Conservation (phyloP, 2,888 invertebrate genomes). For the Eristalinus aeneus region DNA sequence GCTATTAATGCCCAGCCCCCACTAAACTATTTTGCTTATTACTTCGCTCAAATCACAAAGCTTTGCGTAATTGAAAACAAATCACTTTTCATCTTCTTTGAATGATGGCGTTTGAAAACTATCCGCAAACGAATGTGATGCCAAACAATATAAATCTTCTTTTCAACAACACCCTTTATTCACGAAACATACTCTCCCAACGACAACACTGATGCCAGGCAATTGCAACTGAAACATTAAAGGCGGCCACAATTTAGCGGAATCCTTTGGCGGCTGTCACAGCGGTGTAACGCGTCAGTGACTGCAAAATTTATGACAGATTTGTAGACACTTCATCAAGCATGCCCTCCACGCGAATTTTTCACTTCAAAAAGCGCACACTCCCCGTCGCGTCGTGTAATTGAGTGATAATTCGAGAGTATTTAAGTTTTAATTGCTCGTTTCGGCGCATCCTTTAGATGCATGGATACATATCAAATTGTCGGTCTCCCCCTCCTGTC, state of each 20-base stretch:
- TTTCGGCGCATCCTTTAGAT: slow-evolving; percentile 53
- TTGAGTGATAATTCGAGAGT: slow-evolving; percentile 76
- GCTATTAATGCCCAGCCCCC: background rate
- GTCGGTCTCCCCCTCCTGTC: slow-evolving; percentile 54
- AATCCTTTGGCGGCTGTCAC: slow-evolving; percentile 56
- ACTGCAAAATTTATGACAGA: slow-evolving; percentile 70
- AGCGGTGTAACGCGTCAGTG: slow-evolving; percentile 66
- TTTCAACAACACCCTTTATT: background rate
- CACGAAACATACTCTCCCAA: background rate
- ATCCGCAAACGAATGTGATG: background rate
- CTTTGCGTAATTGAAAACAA: background rate
- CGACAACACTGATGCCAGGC: background rate
- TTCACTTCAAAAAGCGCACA: slow-evolving; percentile 20
- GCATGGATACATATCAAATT: slow-evolving; percentile 61
- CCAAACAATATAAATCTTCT: background rate
- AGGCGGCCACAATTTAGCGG: slow-evolving; percentile 26
- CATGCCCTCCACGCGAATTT: slow-evolving; percentile 21
- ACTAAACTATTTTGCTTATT: background rate
- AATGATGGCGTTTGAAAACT: background rate
- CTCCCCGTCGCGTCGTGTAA: slow-evolving; percentile 66
- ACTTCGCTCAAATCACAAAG: background rate
- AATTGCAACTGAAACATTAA: slow-evolving; percentile 1
- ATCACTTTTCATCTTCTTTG: background rate
- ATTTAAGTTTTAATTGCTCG: slow-evolving; percentile 76
- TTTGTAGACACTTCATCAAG: slow-evolving; percentile 71